A percentile compares a stretch with the other conserved stretches of the same genome.
Conservation (phyloP, 2,797 vertebrate genomes). For the Enteromius afrohamiltoni region DNA sequence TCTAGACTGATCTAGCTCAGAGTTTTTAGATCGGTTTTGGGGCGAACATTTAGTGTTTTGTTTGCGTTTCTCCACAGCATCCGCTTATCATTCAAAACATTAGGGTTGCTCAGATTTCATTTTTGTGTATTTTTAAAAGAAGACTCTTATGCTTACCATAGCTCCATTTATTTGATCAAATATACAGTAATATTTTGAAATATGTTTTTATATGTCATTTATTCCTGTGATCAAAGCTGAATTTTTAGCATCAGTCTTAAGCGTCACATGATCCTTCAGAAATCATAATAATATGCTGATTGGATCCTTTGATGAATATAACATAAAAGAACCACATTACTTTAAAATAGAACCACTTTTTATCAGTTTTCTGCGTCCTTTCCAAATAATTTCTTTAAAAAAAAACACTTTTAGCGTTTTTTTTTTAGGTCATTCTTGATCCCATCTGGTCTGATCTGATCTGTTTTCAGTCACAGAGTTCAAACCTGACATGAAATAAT, state of each 20-base stretch:
- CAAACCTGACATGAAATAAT: conserved; percentile 51
- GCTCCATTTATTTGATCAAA: background rate
- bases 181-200: background rate
- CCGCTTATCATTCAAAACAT: background rate
- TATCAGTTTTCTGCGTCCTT: too few species aligned
- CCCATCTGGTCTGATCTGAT: background rate
- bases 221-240: background rate
- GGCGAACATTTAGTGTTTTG: background rate
- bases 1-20: conserved; percentile 41
- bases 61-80: background rate
- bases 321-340: background rate
- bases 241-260: background rate
- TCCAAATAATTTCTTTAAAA: background rate
- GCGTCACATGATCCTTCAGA: background rate
- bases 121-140: background rate
- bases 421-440: background rate
- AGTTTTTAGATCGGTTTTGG: background rate
- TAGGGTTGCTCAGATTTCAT: too few species aligned
- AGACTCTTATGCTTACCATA: background rate
- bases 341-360: background rate
- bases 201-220: background rate
- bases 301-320: background rate
- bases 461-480: background rate
- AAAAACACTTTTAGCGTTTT: background rate
- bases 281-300: background rate